Percentiles rank a stretch among this genome's conserved stretches.
These are phyloP conservation scores for Dasypolia templi DNA, from an alignment of 2,888 invertebrate genomes.

Conservation along the genomic window DNA sequence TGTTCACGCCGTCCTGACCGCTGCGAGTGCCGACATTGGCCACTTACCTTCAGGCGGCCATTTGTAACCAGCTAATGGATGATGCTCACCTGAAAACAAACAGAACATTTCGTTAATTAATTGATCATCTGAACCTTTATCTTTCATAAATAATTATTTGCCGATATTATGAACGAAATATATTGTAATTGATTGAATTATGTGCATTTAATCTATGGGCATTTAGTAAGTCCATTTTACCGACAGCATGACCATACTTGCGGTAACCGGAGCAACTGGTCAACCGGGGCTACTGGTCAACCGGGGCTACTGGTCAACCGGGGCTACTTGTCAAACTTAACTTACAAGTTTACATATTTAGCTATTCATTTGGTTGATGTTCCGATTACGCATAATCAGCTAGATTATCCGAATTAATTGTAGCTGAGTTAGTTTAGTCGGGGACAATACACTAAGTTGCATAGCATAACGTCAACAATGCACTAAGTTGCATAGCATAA, in stretches of 20 bases:
- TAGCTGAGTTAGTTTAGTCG: neutral
- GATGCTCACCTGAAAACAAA: slow-evolving; percentile 54
- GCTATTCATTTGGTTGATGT: neutral
- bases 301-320: neutral
- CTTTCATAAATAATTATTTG: neutral
- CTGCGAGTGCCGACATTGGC: neutral
- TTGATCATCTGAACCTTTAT: neutral
- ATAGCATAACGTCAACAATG: neutral
- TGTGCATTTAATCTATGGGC: neutral
- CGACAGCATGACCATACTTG: neutral
- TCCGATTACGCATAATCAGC: neutral
- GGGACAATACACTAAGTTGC: neutral
- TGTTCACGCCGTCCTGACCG: no score
- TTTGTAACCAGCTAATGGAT: slow-evolving; percentile 5
- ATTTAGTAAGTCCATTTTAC: neutral
- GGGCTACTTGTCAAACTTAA: neutral
- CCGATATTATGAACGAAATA: neutral
- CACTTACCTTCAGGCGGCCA: slow-evolving; percentile 31
- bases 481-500: neutral
- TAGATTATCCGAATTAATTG: neutral
- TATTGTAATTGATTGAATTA: neutral
- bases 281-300: neutral
- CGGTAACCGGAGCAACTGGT: neutral
- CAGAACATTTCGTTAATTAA: slow-evolving; percentile 11
- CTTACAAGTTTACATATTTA: neutral